Percentiles rank a stretch among this genome's conserved stretches.
phyloP scores from a whole-genome alignment of 2,888 invertebrate genomes.

The Neelides folsomi region DNA sequence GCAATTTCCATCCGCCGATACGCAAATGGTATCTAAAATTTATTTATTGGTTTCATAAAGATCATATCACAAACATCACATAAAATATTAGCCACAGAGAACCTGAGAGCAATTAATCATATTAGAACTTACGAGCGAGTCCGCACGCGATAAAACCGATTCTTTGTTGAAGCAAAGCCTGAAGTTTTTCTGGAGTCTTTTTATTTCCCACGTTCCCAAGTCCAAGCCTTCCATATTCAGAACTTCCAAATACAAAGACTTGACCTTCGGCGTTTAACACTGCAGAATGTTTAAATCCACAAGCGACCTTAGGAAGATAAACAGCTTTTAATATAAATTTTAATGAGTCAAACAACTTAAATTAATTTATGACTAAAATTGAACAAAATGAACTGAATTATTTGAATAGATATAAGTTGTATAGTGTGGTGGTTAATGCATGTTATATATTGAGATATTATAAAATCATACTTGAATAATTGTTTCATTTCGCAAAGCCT shows the following conservation, averaged over 20 bases:
- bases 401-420: no score
- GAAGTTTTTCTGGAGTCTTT: constrained; percentile 48
- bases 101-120: no score
- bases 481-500: constrained; percentile 49
- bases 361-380: no score
- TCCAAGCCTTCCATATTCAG: constrained; percentile 48
- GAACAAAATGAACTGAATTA: no score
- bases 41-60: constrained; percentile 27
- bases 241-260: constrained; percentile 52
- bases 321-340: constrained; percentile 15
- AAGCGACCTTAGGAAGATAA: no score
- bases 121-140: no score
- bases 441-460: no score
- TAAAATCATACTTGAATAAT: constrained; percentile 42
- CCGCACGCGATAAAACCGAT: constrained; percentile 38
- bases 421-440: no score
- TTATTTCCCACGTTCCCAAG: constrained; percentile 48
- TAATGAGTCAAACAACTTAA: no score
- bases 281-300: constrained; percentile 52
- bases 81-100: no score
- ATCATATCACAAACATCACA: no score
- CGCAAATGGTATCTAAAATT: constrained; percentile 45
- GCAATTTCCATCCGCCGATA: constrained; percentile 45
- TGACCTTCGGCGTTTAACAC: constrained; percentile 51
- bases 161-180: constrained; percentile 41